Evolutionary conservation across 2,888 invertebrate species (phyloP).

Genomic region (Leucozona laternaria): DNA sequence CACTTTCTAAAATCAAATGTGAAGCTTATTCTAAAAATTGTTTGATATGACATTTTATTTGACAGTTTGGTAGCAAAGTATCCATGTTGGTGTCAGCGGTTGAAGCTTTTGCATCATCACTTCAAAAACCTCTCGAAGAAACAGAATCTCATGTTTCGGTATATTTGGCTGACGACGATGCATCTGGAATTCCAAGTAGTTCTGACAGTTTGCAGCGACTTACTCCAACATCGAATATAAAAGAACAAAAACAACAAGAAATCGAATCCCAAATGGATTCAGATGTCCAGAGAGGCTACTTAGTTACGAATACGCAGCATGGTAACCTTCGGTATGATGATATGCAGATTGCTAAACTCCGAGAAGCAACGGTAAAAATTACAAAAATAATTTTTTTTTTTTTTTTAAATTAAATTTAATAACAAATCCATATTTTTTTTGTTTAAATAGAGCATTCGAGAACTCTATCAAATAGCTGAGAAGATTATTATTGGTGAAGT

Average conservation of each 20-base stretch:
- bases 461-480: conserved; percentile 86
- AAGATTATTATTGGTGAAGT: conserved; percentile 85
- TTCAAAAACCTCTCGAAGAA: conserved; percentile 3
- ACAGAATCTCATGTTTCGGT: conserved; percentile 20
- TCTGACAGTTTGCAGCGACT: background rate
- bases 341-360: conserved; percentile 85
- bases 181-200: conserved; percentile 61
- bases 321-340: conserved; percentile 85
- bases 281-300: conserved; percentile 82
- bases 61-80: conserved; percentile 35
- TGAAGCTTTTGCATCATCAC: conserved; percentile 19
- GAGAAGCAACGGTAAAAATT: conserved; percentile 84
- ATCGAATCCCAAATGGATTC: conserved; percentile 80
- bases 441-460: conserved; percentile 85
- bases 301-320: conserved; percentile 85
- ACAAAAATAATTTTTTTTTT: background rate
- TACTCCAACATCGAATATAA: conserved; percentile 48
- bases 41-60: background rate
- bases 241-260: conserved; percentile 78
- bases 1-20: too few species aligned
- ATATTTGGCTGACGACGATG: conserved; percentile 53
- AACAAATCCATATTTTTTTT: conserved; percentile 66
- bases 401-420: background rate
- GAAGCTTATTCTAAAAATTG: too few species aligned
- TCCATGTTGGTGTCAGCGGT: conserved; percentile 14